phyloP scores from a whole-genome alignment of 2,888 invertebrate species.

The Trichopoda pennipes region DNA sequence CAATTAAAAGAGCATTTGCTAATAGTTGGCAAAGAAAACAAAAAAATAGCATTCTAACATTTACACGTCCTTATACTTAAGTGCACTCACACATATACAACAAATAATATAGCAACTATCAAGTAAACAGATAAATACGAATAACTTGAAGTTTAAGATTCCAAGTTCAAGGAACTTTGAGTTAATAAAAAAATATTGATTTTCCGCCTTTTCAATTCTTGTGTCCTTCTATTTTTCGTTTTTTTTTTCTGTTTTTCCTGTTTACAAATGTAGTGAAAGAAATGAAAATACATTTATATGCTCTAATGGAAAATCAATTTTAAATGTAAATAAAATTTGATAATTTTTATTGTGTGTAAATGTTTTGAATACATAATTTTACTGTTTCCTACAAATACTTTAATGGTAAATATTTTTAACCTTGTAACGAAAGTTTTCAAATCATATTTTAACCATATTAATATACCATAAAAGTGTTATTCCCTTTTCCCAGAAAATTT shows the following conservation, averaged over 20 bases:
- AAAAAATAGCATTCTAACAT: conserved; percentile 47
- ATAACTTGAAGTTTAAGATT: conserved; percentile 38
- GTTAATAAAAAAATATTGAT: conserved; percentile 47
- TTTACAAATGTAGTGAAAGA: conserved; percentile 15
- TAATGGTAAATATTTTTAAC: too few relatives aligned
- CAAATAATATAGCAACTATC: conserved; percentile 26
- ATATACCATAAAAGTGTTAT: too few relatives aligned
- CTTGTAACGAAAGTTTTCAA: too few relatives aligned
- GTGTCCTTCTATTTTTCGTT: conserved; percentile 16
- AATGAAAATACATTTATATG: not conserved
- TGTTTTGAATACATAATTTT: too few relatives aligned
- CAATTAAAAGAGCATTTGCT: conserved; percentile 65
- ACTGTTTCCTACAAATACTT: too few relatives aligned
- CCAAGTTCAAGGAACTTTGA: conserved; percentile 65
- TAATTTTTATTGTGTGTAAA: not conserved
- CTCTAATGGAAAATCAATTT: conserved; percentile 30
- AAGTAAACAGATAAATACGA: conserved; percentile 13
- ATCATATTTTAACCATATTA: too few relatives aligned
- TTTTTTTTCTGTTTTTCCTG: conserved; percentile 9
- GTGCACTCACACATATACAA: not conserved
- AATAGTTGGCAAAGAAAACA: conserved; percentile 59
- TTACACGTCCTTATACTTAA: not conserved
- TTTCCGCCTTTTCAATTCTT: conserved; percentile 24
- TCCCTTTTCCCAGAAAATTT: too few relatives aligned
- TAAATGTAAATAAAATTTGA: conserved; percentile 39